Conservation (phyloP, 37 sponge, comb jelly and placozoan species). For the Cladorhizidae sp. region DNA sequence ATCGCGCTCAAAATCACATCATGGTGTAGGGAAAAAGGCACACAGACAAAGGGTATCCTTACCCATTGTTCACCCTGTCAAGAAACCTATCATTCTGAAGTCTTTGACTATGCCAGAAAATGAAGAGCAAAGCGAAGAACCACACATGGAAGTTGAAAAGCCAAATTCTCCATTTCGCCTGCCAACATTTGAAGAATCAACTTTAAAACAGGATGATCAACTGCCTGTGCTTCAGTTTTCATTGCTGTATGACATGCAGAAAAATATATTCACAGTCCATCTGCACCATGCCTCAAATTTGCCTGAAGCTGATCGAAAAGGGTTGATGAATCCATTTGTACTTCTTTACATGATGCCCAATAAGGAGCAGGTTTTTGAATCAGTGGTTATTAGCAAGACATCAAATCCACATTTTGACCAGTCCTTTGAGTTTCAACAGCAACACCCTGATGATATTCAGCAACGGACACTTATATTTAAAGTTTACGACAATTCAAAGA, state of each 20-base stretch:
- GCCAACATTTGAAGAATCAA: constrained; percentile 3
- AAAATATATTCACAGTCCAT: constrained; percentile 45
- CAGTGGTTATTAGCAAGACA: constrained; percentile 18
- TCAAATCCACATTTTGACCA: constrained; percentile 52
- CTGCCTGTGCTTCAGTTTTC: constrained; percentile 43
- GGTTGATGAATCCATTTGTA: constrained; percentile 36
- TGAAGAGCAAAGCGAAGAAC: too few species aligned
- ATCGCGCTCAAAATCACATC: too few species aligned
- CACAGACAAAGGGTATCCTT: too few species aligned
- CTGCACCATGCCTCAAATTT: constrained; percentile 30
- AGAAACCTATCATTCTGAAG: too few species aligned
- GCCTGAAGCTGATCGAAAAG: constrained; percentile 19
- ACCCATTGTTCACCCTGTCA: too few species aligned
- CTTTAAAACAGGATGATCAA: not conserved
- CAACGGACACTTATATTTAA: constrained; percentile 25
- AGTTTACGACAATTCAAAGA: constrained; percentile 31
- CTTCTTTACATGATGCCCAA: constrained; percentile 52
- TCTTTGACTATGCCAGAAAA: too few species aligned
- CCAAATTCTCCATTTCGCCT: too few species aligned
- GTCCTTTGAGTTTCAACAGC: constrained; percentile 60
- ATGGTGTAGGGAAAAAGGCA: too few species aligned
- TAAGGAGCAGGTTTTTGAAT: constrained; percentile 49
- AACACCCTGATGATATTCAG: constrained; percentile 36
- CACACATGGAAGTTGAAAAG: too few species aligned
- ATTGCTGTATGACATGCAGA: constrained; percentile 55